Evolutionary conservation across 2,888 invertebrate species (phyloP).

Genomic region (Drosophila stalkeri): DNA sequence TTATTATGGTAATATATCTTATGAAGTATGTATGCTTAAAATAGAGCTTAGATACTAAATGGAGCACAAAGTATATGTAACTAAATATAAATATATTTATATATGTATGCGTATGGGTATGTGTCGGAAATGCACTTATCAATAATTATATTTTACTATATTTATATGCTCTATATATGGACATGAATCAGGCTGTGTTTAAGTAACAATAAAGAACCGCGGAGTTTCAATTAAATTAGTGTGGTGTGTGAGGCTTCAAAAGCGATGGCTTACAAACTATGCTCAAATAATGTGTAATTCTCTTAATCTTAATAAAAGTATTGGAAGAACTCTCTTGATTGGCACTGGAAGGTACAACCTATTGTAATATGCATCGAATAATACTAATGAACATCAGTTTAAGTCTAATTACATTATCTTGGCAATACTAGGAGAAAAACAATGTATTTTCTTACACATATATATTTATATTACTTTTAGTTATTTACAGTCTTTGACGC

Average conservation of each 20-base stretch:
- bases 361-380: slow-evolving; percentile 42
- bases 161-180: neutral
- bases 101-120: neutral
- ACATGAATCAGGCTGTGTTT: slow-evolving; percentile 9
- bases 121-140: neutral
- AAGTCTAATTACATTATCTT: slow-evolving; percentile 14
- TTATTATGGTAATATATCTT: slow-evolving; percentile 18
- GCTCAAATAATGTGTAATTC: slow-evolving; percentile 12
- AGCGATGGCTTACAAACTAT: neutral
- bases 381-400: slow-evolving; percentile 50
- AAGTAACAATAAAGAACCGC: slow-evolving; percentile 32
- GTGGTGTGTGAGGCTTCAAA: slow-evolving; percentile 11
- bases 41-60: neutral
- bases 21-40: neutral
- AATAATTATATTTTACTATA: neutral
- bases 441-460: slow-evolving; percentile 4
- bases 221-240: neutral
- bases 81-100: neutral
- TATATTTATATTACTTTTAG: slow-evolving; percentile 6
- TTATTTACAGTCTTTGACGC: slow-evolving; percentile 80
- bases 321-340: slow-evolving; percentile 71
- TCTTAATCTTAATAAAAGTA: slow-evolving; percentile 15
- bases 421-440: slow-evolving; percentile 20
- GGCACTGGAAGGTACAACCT: slow-evolving; percentile 69
- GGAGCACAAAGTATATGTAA: neutral